These are phyloP conservation scores for Melanostigma gelatinosum DNA, from an alignment of 2,113 vertebrate genomes.

Conservation along the genomic window DNA sequence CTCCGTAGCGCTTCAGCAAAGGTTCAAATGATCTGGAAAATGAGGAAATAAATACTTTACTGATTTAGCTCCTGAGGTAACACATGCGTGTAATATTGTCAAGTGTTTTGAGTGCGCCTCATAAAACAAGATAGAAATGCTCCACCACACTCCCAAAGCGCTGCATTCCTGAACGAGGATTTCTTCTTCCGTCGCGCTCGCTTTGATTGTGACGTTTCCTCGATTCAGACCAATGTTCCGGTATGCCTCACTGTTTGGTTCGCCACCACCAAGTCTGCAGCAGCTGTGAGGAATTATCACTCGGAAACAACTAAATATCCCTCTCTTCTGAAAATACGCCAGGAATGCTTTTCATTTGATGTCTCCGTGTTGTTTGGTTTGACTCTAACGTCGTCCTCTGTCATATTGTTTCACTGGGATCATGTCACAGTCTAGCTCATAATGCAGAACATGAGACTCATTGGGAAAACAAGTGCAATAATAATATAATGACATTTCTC, in stretches of 20 bases:
- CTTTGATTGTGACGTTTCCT: slow-evolving; percentile 28
- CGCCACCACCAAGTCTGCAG: slow-evolving; percentile 27
- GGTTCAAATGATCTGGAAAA: slow-evolving; percentile 46
- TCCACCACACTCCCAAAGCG: slow-evolving; percentile 17
- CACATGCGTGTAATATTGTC: slow-evolving; percentile 1
- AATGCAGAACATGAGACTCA: slow-evolving; percentile 28
- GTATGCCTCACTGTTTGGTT: slow-evolving; percentile 11
- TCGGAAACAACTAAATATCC: slow-evolving; percentile 60
- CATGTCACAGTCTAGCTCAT: neutral
- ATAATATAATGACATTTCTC: neutral
- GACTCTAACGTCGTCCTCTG: slow-evolving; percentile 10
- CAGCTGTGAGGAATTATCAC: slow-evolving; percentile 57
- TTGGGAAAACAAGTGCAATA: neutral
- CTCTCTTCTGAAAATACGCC: slow-evolving; percentile 36
- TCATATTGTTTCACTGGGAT: slow-evolving; percentile 27
- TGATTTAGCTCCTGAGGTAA: slow-evolving; percentile 33
- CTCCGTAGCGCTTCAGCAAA: neutral
- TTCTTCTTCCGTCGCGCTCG: neutral
- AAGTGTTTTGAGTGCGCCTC: slow-evolving; percentile 26
- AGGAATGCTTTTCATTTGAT: slow-evolving; percentile 57
- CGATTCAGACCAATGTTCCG: slow-evolving; percentile 20
- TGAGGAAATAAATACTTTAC: slow-evolving; percentile 39
- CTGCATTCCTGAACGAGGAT: neutral
- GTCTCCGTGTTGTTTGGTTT: slow-evolving; percentile 34
- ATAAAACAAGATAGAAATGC: slow-evolving; percentile 6